Percentiles rank a stretch among this genome's conserved stretches.
Conservation (phyloP, 1,140 invertebrate genomes). For the Nasonia vitripennis region DNA sequence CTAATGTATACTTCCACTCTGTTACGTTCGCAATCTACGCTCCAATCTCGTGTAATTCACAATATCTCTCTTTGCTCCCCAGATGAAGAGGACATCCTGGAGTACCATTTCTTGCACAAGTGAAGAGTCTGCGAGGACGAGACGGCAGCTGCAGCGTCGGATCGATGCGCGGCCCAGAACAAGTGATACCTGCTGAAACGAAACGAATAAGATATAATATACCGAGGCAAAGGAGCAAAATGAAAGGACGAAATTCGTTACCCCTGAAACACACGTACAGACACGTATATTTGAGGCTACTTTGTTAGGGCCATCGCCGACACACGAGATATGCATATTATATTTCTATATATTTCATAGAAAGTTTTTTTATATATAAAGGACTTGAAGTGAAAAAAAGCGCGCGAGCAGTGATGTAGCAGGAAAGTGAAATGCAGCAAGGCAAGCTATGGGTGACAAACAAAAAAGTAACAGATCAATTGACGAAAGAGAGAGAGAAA, state of each 20-base stretch:
- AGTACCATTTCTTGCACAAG: slow-evolving; percentile 71
- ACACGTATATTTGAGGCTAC: slow-evolving; percentile 38
- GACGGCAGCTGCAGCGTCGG: background rate
- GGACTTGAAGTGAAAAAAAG: slow-evolving; percentile 34
- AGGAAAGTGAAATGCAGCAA: background rate
- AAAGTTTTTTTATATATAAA: slow-evolving; percentile 57
- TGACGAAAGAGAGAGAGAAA: background rate
- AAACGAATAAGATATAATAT: slow-evolving; percentile 32
- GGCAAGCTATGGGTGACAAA: background rate
- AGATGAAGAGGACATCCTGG: slow-evolving; percentile 72
- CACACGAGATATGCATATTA: slow-evolving; percentile 39
- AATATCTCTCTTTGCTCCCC: slow-evolving; percentile 20
- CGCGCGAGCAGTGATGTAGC: slow-evolving; percentile 53
- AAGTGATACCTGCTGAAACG: slow-evolving; percentile 29
- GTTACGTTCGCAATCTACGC: background rate
- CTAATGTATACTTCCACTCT: background rate
- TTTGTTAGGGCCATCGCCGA: background rate
- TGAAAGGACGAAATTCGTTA: slow-evolving; percentile 4
- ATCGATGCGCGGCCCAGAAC: slow-evolving; percentile 21
- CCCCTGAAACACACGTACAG: background rate
- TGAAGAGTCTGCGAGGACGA: slow-evolving; percentile 57
- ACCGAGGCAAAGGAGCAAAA: slow-evolving; percentile 32
- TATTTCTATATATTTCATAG: slow-evolving; percentile 49
- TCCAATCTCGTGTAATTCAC: background rate
- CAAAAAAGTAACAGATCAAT: background rate